phyloP scores from a whole-genome alignment of 2,888 invertebrate species.

The Agrotis segetum region DNA sequence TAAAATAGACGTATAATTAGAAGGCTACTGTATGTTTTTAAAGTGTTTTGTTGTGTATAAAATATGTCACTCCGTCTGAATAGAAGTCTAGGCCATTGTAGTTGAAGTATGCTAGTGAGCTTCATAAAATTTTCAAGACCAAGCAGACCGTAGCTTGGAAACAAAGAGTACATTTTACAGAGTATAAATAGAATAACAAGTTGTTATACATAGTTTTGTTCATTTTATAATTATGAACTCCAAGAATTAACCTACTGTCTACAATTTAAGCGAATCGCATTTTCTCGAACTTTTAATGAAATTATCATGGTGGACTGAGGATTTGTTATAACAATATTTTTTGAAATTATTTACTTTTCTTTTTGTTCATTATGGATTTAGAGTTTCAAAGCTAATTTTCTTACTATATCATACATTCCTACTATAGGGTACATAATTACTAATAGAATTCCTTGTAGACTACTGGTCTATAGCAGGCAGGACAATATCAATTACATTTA shows the following conservation, averaged over 20 bases:
- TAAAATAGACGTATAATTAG: not conserved
- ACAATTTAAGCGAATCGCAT: slow-evolving; percentile 33
- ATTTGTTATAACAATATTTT: slow-evolving; percentile 23
- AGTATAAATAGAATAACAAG: slow-evolving; percentile 44
- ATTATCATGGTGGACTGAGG: slow-evolving; percentile 24
- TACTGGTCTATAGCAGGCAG: not conserved
- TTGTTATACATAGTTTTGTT: slow-evolving; percentile 33
- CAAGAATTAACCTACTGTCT: slow-evolving; percentile 18
- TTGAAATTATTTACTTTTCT: slow-evolving; percentile 1
- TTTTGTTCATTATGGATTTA: no score
- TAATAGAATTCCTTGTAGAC: no score
- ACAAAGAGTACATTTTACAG: slow-evolving; percentile 51
- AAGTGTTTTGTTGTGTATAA: slow-evolving; percentile 20
- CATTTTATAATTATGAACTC: slow-evolving; percentile 42
- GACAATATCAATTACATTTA: not conserved
- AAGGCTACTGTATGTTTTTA: slow-evolving; percentile 1
- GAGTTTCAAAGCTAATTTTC: no score
- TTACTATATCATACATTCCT: no score
- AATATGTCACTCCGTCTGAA: slow-evolving; percentile 43
- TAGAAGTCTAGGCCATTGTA: slow-evolving; percentile 48
- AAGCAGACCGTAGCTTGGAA: slow-evolving; percentile 43
- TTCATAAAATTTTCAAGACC: slow-evolving; percentile 60
- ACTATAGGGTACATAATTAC: no score
- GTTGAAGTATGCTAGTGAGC: slow-evolving; percentile 46
- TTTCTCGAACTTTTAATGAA: slow-evolving; percentile 49